Evolutionary conservation across 2,888 invertebrate species (phyloP).

Genomic region (Ditula angustiorana): DNA sequence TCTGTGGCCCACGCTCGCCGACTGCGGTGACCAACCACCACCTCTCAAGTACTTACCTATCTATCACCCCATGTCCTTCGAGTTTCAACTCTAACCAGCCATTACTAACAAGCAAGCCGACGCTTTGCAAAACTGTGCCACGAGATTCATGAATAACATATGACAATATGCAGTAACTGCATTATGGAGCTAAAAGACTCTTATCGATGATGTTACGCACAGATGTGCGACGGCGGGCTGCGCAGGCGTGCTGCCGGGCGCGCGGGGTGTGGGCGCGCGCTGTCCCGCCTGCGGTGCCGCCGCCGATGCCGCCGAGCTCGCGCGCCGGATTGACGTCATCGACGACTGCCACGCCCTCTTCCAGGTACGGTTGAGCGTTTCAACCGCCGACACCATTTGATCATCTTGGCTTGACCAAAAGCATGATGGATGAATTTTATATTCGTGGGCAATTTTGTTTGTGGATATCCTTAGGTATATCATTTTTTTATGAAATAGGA

Average conservation of each 20-base stretch:
- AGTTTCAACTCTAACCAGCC: no score
- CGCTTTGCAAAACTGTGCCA: no score
- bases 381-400: no score
- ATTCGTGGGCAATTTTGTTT: no score
- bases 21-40: constrained; percentile 18
- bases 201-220: not conserved
- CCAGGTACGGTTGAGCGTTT: constrained; percentile 6
- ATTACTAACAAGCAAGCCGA: no score
- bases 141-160: no score
- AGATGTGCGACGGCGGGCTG: constrained; percentile 13
- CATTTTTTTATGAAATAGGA: no score
- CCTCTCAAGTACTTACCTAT: constrained; percentile 12
- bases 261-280: not conserved
- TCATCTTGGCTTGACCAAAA: no score
- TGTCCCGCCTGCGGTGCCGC: constrained; percentile 21
- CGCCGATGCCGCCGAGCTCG: not conserved
- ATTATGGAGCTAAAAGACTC: no score
- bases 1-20: constrained; percentile 22
- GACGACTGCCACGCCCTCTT: constrained; percentile 23
- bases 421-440: no score
- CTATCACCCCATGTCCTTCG: no score
- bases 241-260: constrained; percentile 11
- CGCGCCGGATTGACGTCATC: not conserved
- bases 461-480: not conserved
- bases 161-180: no score